Evolutionary conservation across 2,888 invertebrate genomes (phyloP).

Genomic region (Lycophotia porphyrea): DNA sequence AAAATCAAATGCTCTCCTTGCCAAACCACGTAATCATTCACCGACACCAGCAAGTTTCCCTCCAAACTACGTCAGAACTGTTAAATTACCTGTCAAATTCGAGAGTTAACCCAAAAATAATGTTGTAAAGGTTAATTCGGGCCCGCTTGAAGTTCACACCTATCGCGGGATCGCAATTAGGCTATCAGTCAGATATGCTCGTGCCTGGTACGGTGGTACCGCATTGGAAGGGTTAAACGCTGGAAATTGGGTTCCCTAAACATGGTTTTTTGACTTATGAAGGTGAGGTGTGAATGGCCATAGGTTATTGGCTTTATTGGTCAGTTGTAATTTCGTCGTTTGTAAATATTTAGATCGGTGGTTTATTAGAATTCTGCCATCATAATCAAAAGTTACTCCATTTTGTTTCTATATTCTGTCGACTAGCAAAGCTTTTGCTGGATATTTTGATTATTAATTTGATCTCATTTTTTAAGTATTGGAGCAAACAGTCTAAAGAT

Average conservation of each 20-base stretch:
- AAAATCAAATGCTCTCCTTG: slow-evolving; percentile 26
- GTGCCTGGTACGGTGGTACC: slow-evolving; percentile 71
- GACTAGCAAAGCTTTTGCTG: neutral
- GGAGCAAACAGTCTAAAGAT: neutral
- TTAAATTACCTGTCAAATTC: slow-evolving; percentile 72
- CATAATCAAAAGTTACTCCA: neutral
- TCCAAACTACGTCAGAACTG: slow-evolving; percentile 43
- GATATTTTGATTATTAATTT: neutral
- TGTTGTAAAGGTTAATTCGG: slow-evolving; percentile 60
- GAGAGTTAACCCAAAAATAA: slow-evolving; percentile 65
- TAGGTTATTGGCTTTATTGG: slow-evolving; percentile 7
- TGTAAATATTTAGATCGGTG: neutral
- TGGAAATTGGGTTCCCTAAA: slow-evolving; percentile 54
- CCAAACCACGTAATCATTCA: slow-evolving; percentile 38
- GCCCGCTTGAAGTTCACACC: slow-evolving; percentile 73
- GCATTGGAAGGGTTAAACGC: slow-evolving; percentile 59
- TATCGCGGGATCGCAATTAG: slow-evolving; percentile 71
- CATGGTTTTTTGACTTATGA: slow-evolving; percentile 56
- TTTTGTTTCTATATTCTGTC: neutral
- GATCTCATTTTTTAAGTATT: neutral
- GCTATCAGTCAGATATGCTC: slow-evolving; percentile 51
- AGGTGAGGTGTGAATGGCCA: slow-evolving; percentile 20
- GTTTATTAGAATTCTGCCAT: neutral
- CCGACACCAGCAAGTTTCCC: slow-evolving; percentile 19
- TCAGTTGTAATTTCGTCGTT: neutral